Base-by-base conservation (phyloP, 1,140 invertebrate genomes). In the Drosophila burlai region DNA sequence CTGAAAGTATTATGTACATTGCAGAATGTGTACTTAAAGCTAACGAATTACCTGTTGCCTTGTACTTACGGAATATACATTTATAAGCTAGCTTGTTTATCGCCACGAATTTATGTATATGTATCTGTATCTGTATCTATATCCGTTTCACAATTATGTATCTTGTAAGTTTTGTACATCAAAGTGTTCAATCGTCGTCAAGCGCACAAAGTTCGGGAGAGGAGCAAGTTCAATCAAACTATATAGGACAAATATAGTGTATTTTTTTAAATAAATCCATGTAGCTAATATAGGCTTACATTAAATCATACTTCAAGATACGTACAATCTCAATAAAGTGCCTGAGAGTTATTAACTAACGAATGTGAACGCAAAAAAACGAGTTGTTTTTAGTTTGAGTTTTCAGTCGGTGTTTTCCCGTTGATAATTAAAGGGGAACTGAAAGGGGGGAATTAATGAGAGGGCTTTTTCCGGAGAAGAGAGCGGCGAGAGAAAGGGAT, bases 281-380 rank as follows among this genome's bases (percentile, higher is more conserved):
- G 38, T 73, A 73, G 54, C 63, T 55, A 86, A 65, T 83, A 72
- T 83, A 87, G 61, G 57, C 72, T 68, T 73, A 73, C 68, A 52
- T 26, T 26, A 52, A 26, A 52, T 36, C 68, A 71, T 73, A 73
- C 71, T 52, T 73, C 61, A 69, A 34, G 49, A 67, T 69, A 79
- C 66, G 62, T 64, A 90, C 87, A 81, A 89, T 79, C 81, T 89
- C 71, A 89, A 89, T 90, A 89, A 89, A 90, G 84, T 89, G 85
- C 85, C 85, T 89, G 64, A 78, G 57, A 78, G 79, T 76, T 64
- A 84, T 71, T 68, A 78, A 78, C 46, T 57, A 47, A 67, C 49
- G 45, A 71, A 55, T 67, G 52, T 38, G 18, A 40, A 40, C 21
- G 31, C 29, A 38, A 67, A 13, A n/a, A 2, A 36, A 9, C n/a